Evolutionary conservation across 2,888 invertebrate genomes (phyloP).

Genomic region (Cheilosia soror): DNA sequence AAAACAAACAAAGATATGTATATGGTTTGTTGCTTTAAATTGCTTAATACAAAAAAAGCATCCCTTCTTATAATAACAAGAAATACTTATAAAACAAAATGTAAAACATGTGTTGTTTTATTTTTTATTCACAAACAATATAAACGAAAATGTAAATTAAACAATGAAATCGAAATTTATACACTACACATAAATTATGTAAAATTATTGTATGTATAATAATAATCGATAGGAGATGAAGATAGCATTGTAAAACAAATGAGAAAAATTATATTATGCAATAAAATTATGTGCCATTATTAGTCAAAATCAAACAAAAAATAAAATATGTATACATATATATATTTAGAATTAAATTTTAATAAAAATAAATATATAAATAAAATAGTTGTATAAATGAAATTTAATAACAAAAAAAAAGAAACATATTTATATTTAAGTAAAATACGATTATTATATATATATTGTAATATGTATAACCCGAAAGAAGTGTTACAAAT

Average conservation of each 20-base stretch:
- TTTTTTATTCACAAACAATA: constrained; percentile 4
- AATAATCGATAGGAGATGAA: constrained; percentile 24
- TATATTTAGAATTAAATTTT: constrained; percentile 57
- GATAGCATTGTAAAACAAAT: constrained; percentile 58
- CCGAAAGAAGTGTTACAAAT: constrained; percentile 11
- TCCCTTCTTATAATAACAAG: constrained; percentile 31
- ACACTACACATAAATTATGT: background rate
- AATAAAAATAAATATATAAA: constrained; percentile 26
- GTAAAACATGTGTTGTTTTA: constrained; percentile 1
- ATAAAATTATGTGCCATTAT: constrained; percentile 84
- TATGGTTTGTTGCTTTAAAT: constrained; percentile 62
- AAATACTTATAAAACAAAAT: constrained; percentile 1
- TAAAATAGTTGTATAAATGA: constrained; percentile 61
- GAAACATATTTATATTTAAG: constrained; percentile 45
- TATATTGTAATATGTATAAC: constrained; percentile 54
- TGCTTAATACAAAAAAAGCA: constrained; percentile 39
- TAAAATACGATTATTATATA: constrained; percentile 22
- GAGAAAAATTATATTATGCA: constrained; percentile 79
- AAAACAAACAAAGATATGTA: constrained; percentile 12
- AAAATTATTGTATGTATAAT: constrained; percentile 48
- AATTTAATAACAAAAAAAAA: constrained; percentile 15
- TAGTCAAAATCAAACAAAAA: constrained; percentile 77
- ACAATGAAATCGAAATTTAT: constrained; percentile 8
- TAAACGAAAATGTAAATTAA: constrained; percentile 49
- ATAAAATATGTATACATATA: constrained; percentile 65